phyloP scores from a whole-genome alignment of 2,888 invertebrate species.

The Ferdinandea cuprea region DNA sequence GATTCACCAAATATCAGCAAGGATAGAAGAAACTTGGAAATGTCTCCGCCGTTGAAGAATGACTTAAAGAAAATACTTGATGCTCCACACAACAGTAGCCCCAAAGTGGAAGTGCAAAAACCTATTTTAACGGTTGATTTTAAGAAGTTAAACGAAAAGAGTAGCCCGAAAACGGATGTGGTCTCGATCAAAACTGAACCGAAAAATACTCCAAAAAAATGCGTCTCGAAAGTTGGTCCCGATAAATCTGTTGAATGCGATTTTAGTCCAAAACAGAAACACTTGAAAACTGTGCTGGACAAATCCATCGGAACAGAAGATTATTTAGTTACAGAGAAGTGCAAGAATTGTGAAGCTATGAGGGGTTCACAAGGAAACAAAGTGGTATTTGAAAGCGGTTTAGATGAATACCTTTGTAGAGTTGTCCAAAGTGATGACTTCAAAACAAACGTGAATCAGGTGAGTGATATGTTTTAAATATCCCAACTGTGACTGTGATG shows the following conservation, averaged over 20 bases:
- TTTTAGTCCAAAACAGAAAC: too few species aligned
- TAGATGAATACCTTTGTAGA: slow-evolving; percentile 78
- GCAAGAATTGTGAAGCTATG: slow-evolving; percentile 3
- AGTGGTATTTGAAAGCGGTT: slow-evolving; percentile 79
- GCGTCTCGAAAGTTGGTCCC: neutral
- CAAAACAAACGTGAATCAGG: slow-evolving; percentile 76
- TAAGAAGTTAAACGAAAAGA: neutral
- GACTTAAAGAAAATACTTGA: neutral
- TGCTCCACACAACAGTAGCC: neutral
- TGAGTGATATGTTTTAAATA: slow-evolving; percentile 25
- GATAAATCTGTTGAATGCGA: slow-evolving; percentile 46
- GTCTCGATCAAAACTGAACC: neutral
- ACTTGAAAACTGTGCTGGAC: too few species aligned
- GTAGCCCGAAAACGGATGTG: neutral
- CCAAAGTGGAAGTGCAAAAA: neutral
- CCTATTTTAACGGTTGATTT: neutral
- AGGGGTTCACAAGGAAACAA: slow-evolving; percentile 36
- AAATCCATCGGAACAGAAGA: neutral
- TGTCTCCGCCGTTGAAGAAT: neutral
- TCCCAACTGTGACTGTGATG: too few species aligned
- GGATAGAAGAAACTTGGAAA: neutral
- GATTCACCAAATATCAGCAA: neutral
- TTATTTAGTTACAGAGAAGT: neutral
- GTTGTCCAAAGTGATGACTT: slow-evolving; percentile 79
- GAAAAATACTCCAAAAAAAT: neutral